Conservation (phyloP, 2,888 invertebrate species). For the Erebia aethiops region DNA sequence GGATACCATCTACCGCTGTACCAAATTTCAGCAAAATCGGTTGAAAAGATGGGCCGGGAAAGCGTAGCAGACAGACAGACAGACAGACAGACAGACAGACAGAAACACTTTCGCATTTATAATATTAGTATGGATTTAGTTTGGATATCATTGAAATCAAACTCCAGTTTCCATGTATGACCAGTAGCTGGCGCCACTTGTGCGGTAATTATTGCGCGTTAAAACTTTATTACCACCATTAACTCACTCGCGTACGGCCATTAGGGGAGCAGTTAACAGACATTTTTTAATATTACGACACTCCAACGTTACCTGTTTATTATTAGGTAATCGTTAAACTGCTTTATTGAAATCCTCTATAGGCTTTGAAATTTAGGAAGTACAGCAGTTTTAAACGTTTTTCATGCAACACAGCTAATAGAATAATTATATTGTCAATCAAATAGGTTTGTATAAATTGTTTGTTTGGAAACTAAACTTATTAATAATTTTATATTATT, state of each 20-base stretch:
- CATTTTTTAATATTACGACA: conserved; percentile 30
- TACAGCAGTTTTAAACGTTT: neutral
- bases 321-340: conserved; percentile 5
- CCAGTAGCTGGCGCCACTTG: conserved; percentile 45
- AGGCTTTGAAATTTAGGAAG: neutral
- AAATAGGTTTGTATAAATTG: too few relatives aligned
- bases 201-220: conserved; percentile 40
- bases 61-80: too few relatives aligned
- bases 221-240: conserved; percentile 42
- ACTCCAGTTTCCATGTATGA: conserved; percentile 18
- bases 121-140: too few relatives aligned
- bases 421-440: neutral
- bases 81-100: too few relatives aligned
- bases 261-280: conserved; percentile 18
- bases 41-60: too few relatives aligned
- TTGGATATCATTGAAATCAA: neutral
- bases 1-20: too few relatives aligned
- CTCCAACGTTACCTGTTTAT: conserved; percentile 25
- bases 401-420: neutral
- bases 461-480: too few relatives aligned
- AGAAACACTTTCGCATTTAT: too few relatives aligned
- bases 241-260: conserved; percentile 32
- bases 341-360: conserved; percentile 3
- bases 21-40: too few relatives aligned
- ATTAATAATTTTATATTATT: too few relatives aligned